phyloP scores from a whole-genome alignment of 2,888 invertebrate genomes.

The Dicyrtomina minuta region DNA sequence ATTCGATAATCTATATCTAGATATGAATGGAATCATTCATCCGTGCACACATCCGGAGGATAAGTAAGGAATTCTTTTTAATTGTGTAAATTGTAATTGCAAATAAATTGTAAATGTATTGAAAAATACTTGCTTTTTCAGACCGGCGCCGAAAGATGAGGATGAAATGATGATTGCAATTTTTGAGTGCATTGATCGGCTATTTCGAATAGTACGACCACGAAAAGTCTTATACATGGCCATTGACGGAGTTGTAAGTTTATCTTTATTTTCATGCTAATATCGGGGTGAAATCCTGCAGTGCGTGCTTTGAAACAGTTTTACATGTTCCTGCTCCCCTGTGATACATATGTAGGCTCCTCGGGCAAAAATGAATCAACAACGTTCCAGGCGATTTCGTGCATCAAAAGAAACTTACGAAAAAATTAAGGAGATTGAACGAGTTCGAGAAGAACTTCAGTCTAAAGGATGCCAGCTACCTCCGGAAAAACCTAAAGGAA shows the following conservation, averaged over 20 bases:
- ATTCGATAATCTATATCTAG: constrained; percentile 97
- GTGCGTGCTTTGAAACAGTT: background rate
- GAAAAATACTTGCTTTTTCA: constrained; percentile 50
- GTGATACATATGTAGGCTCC: constrained; percentile 70
- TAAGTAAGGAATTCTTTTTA: constrained; percentile 60
- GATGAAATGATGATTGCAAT: constrained; percentile 99
- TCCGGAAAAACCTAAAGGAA: constrained; percentile 83
- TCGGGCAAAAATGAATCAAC: constrained; percentile 99
- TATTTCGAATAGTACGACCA: constrained; percentile 90
- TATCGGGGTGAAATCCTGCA: no score
- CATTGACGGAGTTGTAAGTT: constrained; percentile 91
- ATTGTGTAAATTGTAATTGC: background rate
- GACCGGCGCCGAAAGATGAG: constrained; percentile 93
- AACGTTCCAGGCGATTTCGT: constrained; percentile 91
- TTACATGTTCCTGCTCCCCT: constrained; percentile 17
- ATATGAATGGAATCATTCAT: constrained; percentile 99
- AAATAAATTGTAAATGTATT: background rate
- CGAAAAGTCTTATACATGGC: constrained; percentile 96
- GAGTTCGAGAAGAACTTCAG: constrained; percentile 72
- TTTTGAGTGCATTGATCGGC: constrained; percentile 95
- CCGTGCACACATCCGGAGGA: constrained; percentile 99
- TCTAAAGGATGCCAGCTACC: constrained; percentile 75
- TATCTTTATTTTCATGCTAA: background rate
- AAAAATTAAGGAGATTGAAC: constrained; percentile 80
- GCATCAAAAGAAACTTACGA: constrained; percentile 93